Percentiles rank a stretch among this genome's conserved stretches.
These are phyloP conservation scores for Muraenolepis orangiensis DNA, from an alignment of 2,797 vertebrate genomes.

Conservation along the genomic window DNA sequence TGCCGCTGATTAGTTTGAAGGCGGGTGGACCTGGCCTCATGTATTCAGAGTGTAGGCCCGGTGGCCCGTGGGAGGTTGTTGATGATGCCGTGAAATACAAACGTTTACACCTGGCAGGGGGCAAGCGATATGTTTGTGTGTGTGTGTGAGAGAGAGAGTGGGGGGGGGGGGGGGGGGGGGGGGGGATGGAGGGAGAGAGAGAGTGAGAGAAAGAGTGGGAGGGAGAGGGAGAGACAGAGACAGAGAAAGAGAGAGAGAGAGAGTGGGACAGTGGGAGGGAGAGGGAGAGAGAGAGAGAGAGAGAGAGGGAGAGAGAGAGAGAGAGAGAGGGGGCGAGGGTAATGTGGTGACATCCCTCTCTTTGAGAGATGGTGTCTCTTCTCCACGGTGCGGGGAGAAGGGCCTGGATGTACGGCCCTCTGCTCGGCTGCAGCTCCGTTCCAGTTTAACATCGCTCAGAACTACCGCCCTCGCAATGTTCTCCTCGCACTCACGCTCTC, in stretches of 20 bases:
- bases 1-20: too few relatives aligned
- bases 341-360: slow-evolving; percentile 55
- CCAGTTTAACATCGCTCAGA: slow-evolving; percentile 59
- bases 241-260: not conserved
- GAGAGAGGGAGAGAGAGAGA: not conserved
- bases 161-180: too few relatives aligned
- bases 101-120: slow-evolving; percentile 53
- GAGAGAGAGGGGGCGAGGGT: slow-evolving; percentile 9
- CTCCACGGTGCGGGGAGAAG: slow-evolving; percentile 47
- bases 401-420: slow-evolving; percentile 55
- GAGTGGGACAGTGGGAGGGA: not conserved
- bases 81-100: slow-evolving; percentile 39
- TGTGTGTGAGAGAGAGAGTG: too few relatives aligned
- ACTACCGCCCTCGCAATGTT: slow-evolving; percentile 46
- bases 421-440: slow-evolving; percentile 57
- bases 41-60: too few relatives aligned
- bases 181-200: not conserved
- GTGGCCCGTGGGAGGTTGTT: slow-evolving; percentile 44
- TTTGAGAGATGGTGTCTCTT: slow-evolving; percentile 40
- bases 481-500: slow-evolving; percentile 23
- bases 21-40: too few relatives aligned
- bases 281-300: not conserved
- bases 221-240: not conserved
- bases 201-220: not conserved
- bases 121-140: slow-evolving; percentile 14